Conservation (phyloP, 2,113 vertebrate species). For the Apaloderma vittatum region DNA sequence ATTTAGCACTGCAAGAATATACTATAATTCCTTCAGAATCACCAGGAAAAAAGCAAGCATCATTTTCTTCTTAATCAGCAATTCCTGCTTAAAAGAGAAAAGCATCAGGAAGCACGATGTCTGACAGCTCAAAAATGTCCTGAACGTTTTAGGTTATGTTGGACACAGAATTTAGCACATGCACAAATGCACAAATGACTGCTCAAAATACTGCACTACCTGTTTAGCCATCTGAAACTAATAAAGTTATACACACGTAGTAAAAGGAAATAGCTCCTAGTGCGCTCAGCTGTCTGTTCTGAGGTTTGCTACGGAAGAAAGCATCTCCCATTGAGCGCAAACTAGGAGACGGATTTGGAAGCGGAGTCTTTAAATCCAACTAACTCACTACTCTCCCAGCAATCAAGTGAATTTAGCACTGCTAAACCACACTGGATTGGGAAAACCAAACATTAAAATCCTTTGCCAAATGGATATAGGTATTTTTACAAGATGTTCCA, state of each 20-base stretch:
- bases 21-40: neutral
- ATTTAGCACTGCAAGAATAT: neutral
- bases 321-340: neutral
- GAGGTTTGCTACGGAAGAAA: neutral
- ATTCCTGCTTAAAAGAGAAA: neutral
- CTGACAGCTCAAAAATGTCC: neutral
- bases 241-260: neutral
- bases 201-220: neutral
- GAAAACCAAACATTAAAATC: neutral
- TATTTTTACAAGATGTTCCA: neutral
- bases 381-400: neutral
- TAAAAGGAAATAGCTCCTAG: neutral
- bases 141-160: neutral
- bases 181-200: neutral
- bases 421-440: neutral
- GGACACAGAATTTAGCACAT: neutral
- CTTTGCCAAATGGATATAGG: neutral
- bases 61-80: neutral
- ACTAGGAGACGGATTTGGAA: neutral
- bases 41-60: neutral
- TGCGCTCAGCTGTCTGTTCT: neutral
- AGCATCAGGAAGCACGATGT: neutral
- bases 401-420: neutral
- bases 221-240: slow-evolving; percentile 31
- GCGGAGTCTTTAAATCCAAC: neutral